Evolutionary conservation across 2,797 vertebrate species (phyloP).

Genomic region (Leptatherina wallacei): DNA sequence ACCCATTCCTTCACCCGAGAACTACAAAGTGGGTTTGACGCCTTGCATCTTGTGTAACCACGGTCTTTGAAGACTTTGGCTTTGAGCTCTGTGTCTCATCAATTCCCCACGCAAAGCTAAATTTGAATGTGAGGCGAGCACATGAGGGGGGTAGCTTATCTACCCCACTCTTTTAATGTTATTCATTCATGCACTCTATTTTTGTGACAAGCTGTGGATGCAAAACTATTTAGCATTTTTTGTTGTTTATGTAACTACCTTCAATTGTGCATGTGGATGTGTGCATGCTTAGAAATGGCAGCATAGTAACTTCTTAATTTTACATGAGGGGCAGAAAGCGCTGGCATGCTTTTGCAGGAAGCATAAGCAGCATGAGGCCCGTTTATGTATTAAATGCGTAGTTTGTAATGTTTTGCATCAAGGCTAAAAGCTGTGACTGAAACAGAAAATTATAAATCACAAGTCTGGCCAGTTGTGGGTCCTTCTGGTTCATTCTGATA

Average conservation of each 20-base stretch:
- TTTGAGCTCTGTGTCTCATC: conserved; percentile 80
- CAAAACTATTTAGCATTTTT: conserved; percentile 41
- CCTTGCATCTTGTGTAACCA: conserved; percentile 79
- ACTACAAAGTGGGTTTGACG: conserved; percentile 76
- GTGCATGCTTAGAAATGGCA: neutral
- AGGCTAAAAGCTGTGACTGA: conserved; percentile 7
- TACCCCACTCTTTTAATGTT: conserved; percentile 67
- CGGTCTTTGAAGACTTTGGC: conserved; percentile 75
- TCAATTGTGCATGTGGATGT: conserved; percentile 15
- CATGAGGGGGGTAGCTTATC: conserved; percentile 66
- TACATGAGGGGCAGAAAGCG: conserved; percentile 10
- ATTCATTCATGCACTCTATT: conserved; percentile 74
- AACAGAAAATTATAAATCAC: neutral
- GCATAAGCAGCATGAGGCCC: neutral
- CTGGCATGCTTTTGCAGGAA: conserved; percentile 32
- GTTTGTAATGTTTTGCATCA: conserved; percentile 18
- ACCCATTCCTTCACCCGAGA: conserved; percentile 69
- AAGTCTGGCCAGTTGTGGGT: conserved; percentile 6
- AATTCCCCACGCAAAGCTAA: conserved; percentile 77
- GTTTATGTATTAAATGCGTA: conserved; percentile 20
- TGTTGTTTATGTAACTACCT: conserved; percentile 66
- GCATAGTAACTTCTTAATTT: conserved; percentile 27
- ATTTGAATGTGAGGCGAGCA: conserved; percentile 73
- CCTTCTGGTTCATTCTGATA: conserved; percentile 47
- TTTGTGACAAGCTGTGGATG: conserved; percentile 52